Percentiles rank a stretch among this genome's conserved stretches.
phyloP scores from a whole-genome alignment of 1,140 invertebrate genomes.

The Amyelois transitella region DNA sequence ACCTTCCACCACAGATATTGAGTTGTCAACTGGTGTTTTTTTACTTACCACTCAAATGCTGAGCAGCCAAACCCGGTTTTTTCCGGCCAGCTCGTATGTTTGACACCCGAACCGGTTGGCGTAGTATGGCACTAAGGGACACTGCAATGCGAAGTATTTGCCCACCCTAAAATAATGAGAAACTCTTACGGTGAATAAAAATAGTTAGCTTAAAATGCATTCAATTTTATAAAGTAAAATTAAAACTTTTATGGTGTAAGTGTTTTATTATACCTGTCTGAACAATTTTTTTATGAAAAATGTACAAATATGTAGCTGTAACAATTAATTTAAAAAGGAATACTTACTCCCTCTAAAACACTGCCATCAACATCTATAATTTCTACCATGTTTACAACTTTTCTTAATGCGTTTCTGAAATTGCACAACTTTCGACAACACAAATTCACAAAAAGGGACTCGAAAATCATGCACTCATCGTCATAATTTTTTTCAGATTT shows the following conservation, averaged over 20 bases:
- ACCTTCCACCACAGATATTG: too few species aligned
- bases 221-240: slow-evolving; percentile 1
- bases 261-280: neutral
- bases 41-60: slow-evolving; percentile 85
- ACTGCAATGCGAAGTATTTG: slow-evolving; percentile 90
- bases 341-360: slow-evolving; percentile 78
- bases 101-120: slow-evolving; percentile 81
- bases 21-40: too few species aligned
- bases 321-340: too few species aligned
- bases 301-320: neutral
- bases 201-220: slow-evolving; percentile 11
- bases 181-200: slow-evolving; percentile 19
- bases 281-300: neutral
- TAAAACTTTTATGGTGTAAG: neutral
- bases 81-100: slow-evolving; percentile 88
- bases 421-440: too few species aligned
- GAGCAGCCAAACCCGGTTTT: slow-evolving; percentile 88
- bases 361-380: slow-evolving; percentile 78
- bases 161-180: slow-evolving; percentile 87
- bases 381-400: slow-evolving; percentile 28
- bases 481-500: too few species aligned
- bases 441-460: too few species aligned
- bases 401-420: too few species aligned
- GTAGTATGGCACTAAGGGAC: slow-evolving; percentile 84
- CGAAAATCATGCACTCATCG: too few species aligned